Conservation (phyloP, 2,113 vertebrate genomes). For the Tenrec ecaudatus region DNA sequence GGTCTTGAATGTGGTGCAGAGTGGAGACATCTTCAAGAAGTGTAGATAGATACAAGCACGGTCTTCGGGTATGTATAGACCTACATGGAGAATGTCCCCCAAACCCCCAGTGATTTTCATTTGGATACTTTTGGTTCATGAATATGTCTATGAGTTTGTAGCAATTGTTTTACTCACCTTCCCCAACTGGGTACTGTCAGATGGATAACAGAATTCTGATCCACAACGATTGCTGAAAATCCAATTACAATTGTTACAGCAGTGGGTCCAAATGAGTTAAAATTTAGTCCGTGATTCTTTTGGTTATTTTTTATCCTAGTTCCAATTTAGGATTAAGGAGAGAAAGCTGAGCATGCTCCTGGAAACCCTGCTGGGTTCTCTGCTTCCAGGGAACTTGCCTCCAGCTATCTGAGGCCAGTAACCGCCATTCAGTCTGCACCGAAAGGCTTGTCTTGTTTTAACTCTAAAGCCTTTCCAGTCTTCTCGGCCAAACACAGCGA, state of each 20-base stretch:
- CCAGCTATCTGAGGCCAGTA: not conserved
- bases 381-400: not conserved
- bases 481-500: not conserved
- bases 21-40: too few relatives aligned
- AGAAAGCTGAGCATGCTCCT: not conserved
- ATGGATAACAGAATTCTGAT: not conserved
- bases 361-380: not conserved
- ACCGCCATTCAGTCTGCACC: not conserved
- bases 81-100: too few relatives aligned
- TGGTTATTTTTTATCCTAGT: not conserved
- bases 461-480: rapidly evolving
- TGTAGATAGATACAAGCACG: too few relatives aligned
- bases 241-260: not conserved
- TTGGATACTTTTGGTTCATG: too few relatives aligned
- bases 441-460: not conserved
- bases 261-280: not conserved
- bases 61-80: too few relatives aligned
- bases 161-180: too few relatives aligned
- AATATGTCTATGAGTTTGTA: too few relatives aligned
- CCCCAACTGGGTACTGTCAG: not conserved
- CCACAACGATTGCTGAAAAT: not conserved
- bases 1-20: too few relatives aligned
- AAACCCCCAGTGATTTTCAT: too few relatives aligned
- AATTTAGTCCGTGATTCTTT: not conserved
- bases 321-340: not conserved